phyloP scores from a whole-genome alignment of 2,797 vertebrate genomes.

The Coilia nasus region DNA sequence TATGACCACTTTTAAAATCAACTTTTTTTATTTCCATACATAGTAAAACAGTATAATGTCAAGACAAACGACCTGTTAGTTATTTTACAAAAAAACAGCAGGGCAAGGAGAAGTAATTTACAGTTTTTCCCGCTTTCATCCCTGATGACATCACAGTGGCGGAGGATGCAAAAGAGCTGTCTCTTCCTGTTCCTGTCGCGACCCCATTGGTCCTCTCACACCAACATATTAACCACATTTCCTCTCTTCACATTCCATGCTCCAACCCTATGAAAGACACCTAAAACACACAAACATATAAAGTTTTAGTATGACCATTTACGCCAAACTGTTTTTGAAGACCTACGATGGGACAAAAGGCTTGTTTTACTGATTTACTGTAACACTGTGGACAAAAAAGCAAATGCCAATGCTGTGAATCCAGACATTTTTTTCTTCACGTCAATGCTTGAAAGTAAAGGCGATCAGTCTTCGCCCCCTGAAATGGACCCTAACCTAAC shows the following conservation, averaged over 20 bases:
- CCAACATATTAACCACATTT: not conserved
- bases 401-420: not conserved
- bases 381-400: not conserved
- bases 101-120: too few species aligned
- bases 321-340: not conserved
- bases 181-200: too few species aligned
- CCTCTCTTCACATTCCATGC: not conserved
- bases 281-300: not conserved
- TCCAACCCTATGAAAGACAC: not conserved
- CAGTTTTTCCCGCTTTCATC: too few species aligned
- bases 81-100: too few species aligned
- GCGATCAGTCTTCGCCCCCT: constrained; percentile 44
- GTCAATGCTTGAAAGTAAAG: constrained; percentile 24
- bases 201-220: not conserved
- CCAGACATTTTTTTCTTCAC: not conserved
- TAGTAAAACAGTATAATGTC: too few species aligned
- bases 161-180: too few species aligned
- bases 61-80: too few species aligned
- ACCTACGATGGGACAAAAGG: not conserved
- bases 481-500: constrained; percentile 46
- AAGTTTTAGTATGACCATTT: not conserved
- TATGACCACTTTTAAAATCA: too few species aligned
- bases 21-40: too few species aligned
- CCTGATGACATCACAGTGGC: too few species aligned
- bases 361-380: not conserved